These are phyloP conservation scores for Ceraclea dissimilis DNA, from an alignment of 2,888 invertebrate species.

Conservation along the genomic window DNA sequence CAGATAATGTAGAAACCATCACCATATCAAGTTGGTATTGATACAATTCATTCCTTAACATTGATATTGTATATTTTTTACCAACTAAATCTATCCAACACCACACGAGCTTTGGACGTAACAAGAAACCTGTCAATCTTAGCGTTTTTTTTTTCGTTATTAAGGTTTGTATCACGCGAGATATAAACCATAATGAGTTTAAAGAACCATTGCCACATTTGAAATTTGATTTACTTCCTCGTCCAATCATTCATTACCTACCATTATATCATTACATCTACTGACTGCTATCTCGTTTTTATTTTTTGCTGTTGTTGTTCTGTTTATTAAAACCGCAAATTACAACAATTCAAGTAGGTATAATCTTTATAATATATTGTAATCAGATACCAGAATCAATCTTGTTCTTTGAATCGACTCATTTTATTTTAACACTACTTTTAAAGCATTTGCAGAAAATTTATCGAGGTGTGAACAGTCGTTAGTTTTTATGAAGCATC, in stretches of 20 bases:
- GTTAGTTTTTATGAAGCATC: too few relatives aligned
- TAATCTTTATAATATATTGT: background rate
- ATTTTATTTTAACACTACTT: background rate
- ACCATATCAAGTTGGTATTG: too few relatives aligned
- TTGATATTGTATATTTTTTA: too few relatives aligned
- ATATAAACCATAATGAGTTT: background rate
- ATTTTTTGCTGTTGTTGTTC: background rate
- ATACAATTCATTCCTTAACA: too few relatives aligned
- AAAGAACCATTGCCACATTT: background rate
- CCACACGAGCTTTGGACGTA: too few relatives aligned
- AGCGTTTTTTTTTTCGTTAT: background rate
- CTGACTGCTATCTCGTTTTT: background rate
- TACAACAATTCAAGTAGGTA: background rate
- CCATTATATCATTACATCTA: background rate
- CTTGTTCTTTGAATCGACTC: background rate
- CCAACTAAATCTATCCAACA: too few relatives aligned
- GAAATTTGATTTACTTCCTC: background rate
- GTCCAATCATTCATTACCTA: too few relatives aligned
- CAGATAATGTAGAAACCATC: too few relatives aligned
- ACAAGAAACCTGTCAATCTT: background rate
- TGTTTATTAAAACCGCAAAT: background rate
- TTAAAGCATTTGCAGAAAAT: background rate
- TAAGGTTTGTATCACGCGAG: background rate
- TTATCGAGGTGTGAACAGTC: background rate
- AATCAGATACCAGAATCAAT: background rate